phyloP scores from a whole-genome alignment of 2,797 vertebrate species.

The Oreonectes daqikongensis region DNA sequence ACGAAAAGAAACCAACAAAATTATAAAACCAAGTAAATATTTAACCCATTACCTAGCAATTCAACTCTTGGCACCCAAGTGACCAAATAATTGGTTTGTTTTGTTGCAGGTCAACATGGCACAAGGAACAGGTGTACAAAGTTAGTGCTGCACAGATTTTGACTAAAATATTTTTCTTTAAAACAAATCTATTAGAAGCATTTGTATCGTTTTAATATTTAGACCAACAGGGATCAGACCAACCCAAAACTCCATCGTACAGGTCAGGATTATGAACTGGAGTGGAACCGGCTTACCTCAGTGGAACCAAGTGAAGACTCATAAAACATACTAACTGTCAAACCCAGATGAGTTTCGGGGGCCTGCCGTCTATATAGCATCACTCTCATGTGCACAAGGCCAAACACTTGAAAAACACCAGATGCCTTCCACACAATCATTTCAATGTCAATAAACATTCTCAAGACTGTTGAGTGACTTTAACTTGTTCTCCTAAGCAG shows the following conservation, averaged over 20 bases:
- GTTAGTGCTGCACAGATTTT: neutral
- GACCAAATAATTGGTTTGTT: neutral
- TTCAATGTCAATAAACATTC: conserved; percentile 18
- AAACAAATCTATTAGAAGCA: neutral
- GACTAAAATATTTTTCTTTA: neutral
- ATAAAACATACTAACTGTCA: conserved; percentile 69
- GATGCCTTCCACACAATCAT: neutral
- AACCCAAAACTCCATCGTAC: conserved; percentile 67
- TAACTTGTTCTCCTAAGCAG: conserved; percentile 1
- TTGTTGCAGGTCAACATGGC: conserved; percentile 11
- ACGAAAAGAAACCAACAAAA: conserved; percentile 16
- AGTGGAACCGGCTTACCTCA: conserved; percentile 63
- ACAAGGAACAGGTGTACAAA: neutral
- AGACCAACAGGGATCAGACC: conserved; percentile 66
- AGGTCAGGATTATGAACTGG: conserved; percentile 75
- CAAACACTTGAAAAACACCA: conserved; percentile 17
- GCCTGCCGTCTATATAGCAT: neutral
- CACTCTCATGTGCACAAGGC: neutral
- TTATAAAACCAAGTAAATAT: neutral
- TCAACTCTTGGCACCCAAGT: too few species aligned
- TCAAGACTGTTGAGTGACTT: neutral
- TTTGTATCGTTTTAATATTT: neutral
- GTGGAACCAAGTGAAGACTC: conserved; percentile 63
- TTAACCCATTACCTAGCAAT: too few species aligned
- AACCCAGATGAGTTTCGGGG: conserved; percentile 66